These are phyloP conservation scores for Acheta domesticus DNA, from an alignment of 2,888 invertebrate species.

Conservation along the genomic window DNA sequence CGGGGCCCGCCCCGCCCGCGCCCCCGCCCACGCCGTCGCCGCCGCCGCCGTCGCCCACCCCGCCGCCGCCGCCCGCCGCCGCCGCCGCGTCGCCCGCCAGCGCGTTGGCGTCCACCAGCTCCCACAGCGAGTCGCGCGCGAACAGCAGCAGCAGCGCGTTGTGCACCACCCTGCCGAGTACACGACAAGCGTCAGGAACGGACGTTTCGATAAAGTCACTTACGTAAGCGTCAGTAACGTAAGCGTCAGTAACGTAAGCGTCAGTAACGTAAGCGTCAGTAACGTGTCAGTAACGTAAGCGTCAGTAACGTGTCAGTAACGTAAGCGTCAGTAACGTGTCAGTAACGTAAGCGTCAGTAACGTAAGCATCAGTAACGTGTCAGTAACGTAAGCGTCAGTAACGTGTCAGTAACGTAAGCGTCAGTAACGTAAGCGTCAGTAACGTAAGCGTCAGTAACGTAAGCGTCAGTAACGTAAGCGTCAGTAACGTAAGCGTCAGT, in stretches of 20 bases:
- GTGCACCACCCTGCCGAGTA: slow-evolving; percentile 48
- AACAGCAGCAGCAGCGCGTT: slow-evolving; percentile 51
- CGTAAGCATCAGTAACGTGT: too few relatives aligned
- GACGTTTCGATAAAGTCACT: too few relatives aligned
- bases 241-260: not conserved
- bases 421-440: too few relatives aligned
- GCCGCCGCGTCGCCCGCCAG: slow-evolving; percentile 19
- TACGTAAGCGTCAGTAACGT: not conserved
- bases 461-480: not conserved
- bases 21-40: slow-evolving; percentile 46
- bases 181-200: not conserved
- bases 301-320: too few relatives aligned
- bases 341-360: too few relatives aligned
- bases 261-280: too few relatives aligned
- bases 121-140: slow-evolving; percentile 50
- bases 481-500: too few relatives aligned
- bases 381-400: not conserved
- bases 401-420: not conserved
- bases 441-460: not conserved
- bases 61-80: not conserved
- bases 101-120: slow-evolving; percentile 48
- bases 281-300: too few relatives aligned
- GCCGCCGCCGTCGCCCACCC: slow-evolving; percentile 37
- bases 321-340: too few relatives aligned
- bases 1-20: not conserved